Conservation (phyloP, 2,113 vertebrate species). For the Pachycephala philippinensis region DNA sequence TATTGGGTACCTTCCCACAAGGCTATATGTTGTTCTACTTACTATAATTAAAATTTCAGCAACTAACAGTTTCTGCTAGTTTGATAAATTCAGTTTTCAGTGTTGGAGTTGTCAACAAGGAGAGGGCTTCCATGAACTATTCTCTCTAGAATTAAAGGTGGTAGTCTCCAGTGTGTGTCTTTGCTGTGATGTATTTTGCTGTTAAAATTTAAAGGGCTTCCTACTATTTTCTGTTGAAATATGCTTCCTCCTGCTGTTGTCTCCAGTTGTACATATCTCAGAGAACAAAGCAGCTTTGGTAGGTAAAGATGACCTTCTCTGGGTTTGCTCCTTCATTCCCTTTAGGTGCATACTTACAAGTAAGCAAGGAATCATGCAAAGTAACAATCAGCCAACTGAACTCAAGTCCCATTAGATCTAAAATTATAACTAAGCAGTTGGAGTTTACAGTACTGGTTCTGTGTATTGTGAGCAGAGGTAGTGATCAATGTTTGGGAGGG, state of each 20-base stretch:
- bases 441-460: background rate
- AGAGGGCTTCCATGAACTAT: background rate
- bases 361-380: background rate
- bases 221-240: slow-evolving; percentile 36
- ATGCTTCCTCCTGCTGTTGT: slow-evolving; percentile 29
- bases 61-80: background rate
- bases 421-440: background rate
- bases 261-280: background rate
- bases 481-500: background rate
- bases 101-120: background rate
- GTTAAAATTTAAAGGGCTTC: background rate
- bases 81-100: background rate
- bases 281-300: slow-evolving; percentile 32
- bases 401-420: background rate
- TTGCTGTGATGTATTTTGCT: background rate
- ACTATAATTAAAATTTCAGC: background rate
- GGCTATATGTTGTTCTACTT: background rate
- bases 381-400: background rate
- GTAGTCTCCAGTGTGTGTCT: background rate
- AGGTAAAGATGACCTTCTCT: background rate
- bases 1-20: background rate
- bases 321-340: background rate
- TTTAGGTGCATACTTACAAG: background rate
- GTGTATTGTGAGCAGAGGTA: background rate
- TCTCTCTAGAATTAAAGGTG: background rate